Conservation (phyloP, 2,797 vertebrate genomes). For the Champsocephalus esox region DNA sequence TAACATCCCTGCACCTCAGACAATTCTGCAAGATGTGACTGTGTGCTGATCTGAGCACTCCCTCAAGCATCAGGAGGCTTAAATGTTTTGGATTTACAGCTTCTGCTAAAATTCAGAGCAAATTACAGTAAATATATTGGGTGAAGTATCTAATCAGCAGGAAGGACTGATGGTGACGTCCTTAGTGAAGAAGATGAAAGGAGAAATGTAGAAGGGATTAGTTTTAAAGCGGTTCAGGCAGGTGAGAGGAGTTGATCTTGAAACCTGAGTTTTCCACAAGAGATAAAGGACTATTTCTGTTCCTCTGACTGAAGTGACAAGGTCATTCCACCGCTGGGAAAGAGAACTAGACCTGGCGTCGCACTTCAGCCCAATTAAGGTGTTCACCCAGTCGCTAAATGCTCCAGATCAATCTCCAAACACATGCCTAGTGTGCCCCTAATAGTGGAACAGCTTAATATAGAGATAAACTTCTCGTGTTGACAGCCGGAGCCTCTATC, state of each 20-base stretch:
- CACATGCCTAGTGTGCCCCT: slow-evolving; percentile 45
- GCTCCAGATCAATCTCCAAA: slow-evolving; percentile 58
- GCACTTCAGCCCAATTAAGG: slow-evolving; percentile 47
- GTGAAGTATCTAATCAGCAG: background rate
- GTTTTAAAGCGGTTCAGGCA: slow-evolving; percentile 8
- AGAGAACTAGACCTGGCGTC: slow-evolving; percentile 29
- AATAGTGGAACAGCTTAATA: slow-evolving; percentile 58
- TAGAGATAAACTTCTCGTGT: slow-evolving; percentile 53
- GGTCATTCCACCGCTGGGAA: slow-evolving; percentile 17
- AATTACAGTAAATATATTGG: background rate
- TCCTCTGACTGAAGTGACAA: slow-evolving; percentile 16
- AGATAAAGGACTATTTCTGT: slow-evolving; percentile 33
- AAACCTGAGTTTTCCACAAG: slow-evolving; percentile 16
- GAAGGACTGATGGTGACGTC: background rate
- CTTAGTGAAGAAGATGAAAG: background rate
- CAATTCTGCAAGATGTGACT: background rate
- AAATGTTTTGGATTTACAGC: background rate
- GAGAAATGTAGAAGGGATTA: slow-evolving; percentile 7
- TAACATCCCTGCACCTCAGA: background rate
- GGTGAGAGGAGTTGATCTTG: background rate
- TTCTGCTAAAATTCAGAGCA: background rate
- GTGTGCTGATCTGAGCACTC: background rate
- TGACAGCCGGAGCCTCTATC: slow-evolving; percentile 58
- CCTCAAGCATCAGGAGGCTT: background rate
- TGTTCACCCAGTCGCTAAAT: slow-evolving; percentile 42